phyloP scores from a whole-genome alignment of 2,888 invertebrate genomes.

The Cordilura impudica region DNA sequence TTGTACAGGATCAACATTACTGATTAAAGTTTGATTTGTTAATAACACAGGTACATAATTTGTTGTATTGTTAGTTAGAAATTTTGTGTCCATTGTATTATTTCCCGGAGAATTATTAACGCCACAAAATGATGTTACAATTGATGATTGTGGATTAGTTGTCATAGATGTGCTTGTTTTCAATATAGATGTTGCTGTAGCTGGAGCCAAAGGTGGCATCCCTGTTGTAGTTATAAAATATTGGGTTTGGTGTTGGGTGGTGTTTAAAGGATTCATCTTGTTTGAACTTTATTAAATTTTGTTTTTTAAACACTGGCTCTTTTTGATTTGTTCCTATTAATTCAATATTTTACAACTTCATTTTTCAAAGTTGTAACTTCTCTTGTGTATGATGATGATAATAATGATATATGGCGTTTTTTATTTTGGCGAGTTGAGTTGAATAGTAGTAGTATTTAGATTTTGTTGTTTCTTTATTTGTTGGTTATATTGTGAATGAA shows the following conservation, averaged over 20 bases:
- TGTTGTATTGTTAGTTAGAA: constrained; percentile 27
- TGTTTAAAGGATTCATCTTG: constrained; percentile 51
- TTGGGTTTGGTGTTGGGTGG: constrained; percentile 37
- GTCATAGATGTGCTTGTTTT: constrained; percentile 32
- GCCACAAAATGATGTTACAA: not conserved
- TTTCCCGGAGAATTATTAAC: not conserved
- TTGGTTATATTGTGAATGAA: constrained; percentile 52
- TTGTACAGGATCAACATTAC: constrained; percentile 38
- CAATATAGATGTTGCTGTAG: constrained; percentile 20
- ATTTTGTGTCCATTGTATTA: constrained; percentile 41
- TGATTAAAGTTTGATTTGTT: constrained; percentile 56
- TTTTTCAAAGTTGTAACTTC: constrained; percentile 52
- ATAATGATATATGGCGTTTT: constrained; percentile 54
- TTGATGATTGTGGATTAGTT: constrained; percentile 27
- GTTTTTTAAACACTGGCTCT: not conserved
- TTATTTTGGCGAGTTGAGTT: constrained; percentile 36
- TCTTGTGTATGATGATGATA: constrained; percentile 39
- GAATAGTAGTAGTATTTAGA: constrained; percentile 39
- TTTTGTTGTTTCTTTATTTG: constrained; percentile 37
- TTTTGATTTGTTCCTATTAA: not conserved
- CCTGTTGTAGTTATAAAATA: constrained; percentile 49
- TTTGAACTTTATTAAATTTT: not conserved
- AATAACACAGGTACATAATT: constrained; percentile 54
- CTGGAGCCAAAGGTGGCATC: constrained; percentile 42
- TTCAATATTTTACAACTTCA: constrained; percentile 36